Evolutionary conservation across 2,888 invertebrate species (phyloP), one percentile per base, ranked within the genome.

Genomic region (Sphecodes monilicornis): DNA sequence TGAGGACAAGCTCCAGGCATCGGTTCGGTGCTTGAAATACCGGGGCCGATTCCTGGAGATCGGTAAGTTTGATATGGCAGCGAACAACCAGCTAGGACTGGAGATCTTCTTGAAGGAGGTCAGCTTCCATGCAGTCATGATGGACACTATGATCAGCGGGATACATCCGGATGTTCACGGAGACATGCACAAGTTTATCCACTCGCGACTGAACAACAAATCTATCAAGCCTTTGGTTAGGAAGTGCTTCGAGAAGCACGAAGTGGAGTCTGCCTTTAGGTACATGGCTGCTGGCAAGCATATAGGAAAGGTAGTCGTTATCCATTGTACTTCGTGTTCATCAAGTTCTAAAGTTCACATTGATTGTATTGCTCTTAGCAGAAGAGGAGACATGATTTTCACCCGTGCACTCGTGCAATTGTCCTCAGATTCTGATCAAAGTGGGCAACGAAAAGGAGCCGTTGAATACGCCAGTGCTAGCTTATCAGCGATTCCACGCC

Each of bases 1-100:
- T 0, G 99, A 98, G 92, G 99, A 99, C 70, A 99, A 99, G 94
- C 96, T 99, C 0, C 96, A 96, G 91, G 97, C 97, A 0, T 97
- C 97, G 0, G 94, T 97, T 0, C 95, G 96, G 4, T 97, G 97
- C 88, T 93, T 97, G 16, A 96, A 95, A 0, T 89, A 89, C 3
- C 95, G 95, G 0, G 97, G 98, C 16, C 95, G 97, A 80, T 98
- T 98, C 94, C 94, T 98, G 73, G 98, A 98, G 95, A 98, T 98
- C 84, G 98, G 98, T 69, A 98, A 98, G 95, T 97, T 97, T 92
- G 98, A 98, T 94, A 95, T 98, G 8, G 96, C 96, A 0, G 96
- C 95, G 79, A 97, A 98, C 92, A 97, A 95, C 87, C 93, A 96
- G 18, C 91, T 97, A 22, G 96, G 96, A 0, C 96, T 98, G 96